A percentile compares a stretch with the other conserved stretches of the same genome.
Conservation (phyloP, 2,113 vertebrate genomes). For the Urocitellus parryii region DNA sequence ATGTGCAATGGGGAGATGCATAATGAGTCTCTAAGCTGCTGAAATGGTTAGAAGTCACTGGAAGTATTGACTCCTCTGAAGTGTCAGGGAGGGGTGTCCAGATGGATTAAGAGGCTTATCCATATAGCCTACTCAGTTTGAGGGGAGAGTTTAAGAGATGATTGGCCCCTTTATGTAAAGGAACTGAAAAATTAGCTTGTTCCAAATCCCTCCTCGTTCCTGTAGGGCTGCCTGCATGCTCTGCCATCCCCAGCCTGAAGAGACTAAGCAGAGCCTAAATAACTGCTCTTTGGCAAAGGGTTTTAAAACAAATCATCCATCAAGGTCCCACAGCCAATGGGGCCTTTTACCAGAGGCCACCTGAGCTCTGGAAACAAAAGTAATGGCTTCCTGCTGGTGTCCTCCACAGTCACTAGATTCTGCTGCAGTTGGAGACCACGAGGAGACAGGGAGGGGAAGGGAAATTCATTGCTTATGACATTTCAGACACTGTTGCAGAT, state of each 20-base stretch:
- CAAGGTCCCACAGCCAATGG: neutral
- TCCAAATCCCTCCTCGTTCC: neutral
- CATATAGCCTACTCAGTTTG: slow-evolving; percentile 70
- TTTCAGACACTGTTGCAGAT: neutral
- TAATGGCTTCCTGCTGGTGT: neutral
- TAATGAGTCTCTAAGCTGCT: slow-evolving; percentile 80
- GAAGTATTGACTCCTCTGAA: slow-evolving; percentile 72
- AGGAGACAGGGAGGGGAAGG: neutral
- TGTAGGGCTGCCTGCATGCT: neutral
- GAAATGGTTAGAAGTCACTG: slow-evolving; percentile 83
- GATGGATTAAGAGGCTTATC: slow-evolving; percentile 84
- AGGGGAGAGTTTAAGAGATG: slow-evolving; percentile 79
- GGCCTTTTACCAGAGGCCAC: neutral
- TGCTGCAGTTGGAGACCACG: neutral
- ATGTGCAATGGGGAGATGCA: slow-evolving; percentile 55
- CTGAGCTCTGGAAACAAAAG: neutral
- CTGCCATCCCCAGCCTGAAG: neutral
- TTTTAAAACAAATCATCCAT: neutral
- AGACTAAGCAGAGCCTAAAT: neutral
- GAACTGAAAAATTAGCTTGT: slow-evolving; percentile 61
- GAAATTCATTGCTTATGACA: neutral
- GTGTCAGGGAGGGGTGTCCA: slow-evolving; percentile 74
- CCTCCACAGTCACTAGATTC: neutral
- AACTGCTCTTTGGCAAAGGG: neutral
- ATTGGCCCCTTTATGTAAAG: slow-evolving; percentile 72